Evolutionary conservation across 2,113 vertebrate species (phyloP), one percentile per base, ranked within the genome.

Genomic region (Caloenas nicobarica): DNA sequence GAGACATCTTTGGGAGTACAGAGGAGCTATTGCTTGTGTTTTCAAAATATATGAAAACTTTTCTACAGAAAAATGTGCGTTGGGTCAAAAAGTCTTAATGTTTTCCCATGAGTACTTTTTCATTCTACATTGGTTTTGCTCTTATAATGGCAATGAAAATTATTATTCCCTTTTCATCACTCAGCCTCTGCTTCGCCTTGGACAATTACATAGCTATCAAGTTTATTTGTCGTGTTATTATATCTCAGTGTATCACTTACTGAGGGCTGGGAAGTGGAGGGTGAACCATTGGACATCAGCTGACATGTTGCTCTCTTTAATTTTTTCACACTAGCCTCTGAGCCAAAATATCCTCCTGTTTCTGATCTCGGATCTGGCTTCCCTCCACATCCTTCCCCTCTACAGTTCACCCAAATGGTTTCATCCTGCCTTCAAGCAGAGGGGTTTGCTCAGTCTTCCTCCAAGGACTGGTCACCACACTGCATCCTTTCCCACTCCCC

Each of bases 121-220:
- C 22, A 29, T 33, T 8, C 19, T 77, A 26, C 29, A 15, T 22
- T 57, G 23, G 3, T 34, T 57, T 84, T 80, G 2, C 6, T 56
- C 21, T 65, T 57, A 46, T 31, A 38, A 51, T 1, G 1, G 1
- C 17, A 70, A 54, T 40, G 14, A 58, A 54, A 19, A 15, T 58
- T 34, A 40, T 46, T 53, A 60, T 22, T 69, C 17, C 3, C 34
- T 73, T 62, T 80, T 58, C 14, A 33, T 51, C 40, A 34, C 11
- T 83, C 25, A 58, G 4, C 13, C 12, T 87, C 17, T 40, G 24
- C 36, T 64, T 38, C 9, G 34, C n/a, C 25, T 74, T 64, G 68
- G 13, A 53, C 56, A 48, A 29, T 0, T 3, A 26, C 0, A 0
- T 40, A 36, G 9, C 18, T 51, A 9, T 40, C 10, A 50, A 62